Conservation (phyloP, 2,113 vertebrate species). For the Siniperca chuatsi region DNA sequence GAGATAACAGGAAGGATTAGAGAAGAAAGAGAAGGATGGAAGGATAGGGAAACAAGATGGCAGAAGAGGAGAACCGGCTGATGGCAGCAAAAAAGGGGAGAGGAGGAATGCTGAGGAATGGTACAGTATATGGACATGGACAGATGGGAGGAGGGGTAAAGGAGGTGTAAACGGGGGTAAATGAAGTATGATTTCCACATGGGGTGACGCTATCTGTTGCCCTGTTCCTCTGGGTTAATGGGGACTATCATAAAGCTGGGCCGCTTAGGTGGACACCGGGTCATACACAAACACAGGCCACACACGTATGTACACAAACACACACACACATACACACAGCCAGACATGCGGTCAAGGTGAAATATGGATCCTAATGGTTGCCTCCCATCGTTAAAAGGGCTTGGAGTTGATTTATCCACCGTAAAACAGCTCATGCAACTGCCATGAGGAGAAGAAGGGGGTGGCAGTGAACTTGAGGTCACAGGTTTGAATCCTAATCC, state of each 20-base stretch:
- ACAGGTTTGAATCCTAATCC: constrained; percentile 73
- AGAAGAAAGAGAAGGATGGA: neutral
- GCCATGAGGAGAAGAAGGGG: constrained; percentile 59
- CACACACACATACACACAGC: constrained; percentile 40
- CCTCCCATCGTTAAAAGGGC: constrained; percentile 81
- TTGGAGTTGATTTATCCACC: constrained; percentile 77
- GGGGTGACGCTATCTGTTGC: constrained; percentile 77
- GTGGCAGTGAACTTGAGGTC: constrained; percentile 61
- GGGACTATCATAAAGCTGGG: constrained; percentile 78
- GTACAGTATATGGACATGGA: neutral
- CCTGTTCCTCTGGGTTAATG: constrained; percentile 77
- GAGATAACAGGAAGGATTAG: neutral
- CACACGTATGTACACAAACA: constrained; percentile 51
- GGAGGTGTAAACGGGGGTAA: constrained; percentile 60
- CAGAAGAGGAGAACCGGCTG: neutral
- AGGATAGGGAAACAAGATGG: neutral
- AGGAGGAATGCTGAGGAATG: neutral
- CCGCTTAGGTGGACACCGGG: constrained; percentile 65
- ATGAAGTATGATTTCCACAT: constrained; percentile 72
- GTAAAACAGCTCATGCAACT: constrained; percentile 75
- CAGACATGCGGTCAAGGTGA: constrained; percentile 68
- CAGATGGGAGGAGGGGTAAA: constrained; percentile 26
- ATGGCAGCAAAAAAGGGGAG: neutral
- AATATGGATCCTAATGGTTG: constrained; percentile 82
- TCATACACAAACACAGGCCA: constrained; percentile 62